Evolutionary conservation across 1,140 invertebrate genomes (phyloP), one percentile per base, ranked within the genome.

Genomic region (Telenomus remus): DNA sequence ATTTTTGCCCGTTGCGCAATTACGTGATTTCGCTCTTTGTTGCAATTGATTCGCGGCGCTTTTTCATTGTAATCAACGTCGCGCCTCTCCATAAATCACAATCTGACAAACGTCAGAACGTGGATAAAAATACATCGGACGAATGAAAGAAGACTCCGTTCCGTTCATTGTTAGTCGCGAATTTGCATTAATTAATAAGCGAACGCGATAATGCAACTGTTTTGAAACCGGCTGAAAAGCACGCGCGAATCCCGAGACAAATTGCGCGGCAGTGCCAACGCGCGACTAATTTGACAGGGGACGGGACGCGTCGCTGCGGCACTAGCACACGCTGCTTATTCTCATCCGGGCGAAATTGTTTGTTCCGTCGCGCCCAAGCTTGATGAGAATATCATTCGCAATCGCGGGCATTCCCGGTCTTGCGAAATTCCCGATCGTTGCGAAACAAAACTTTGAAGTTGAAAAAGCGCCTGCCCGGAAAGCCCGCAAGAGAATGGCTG

Each of bases 271-370:
- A 27, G 44, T 9, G 19, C 51, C 37, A 61, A 19, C 49, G 12
- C 42, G 47, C 42, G 53, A 65, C 54, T 73, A 73, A 73, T 73
- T 73, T 73, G 70, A 73, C 70, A 73, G 70, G 27, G 27, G 70
- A 72, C 55, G 49, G 35, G 56, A 15, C 48, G 50, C 50, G 55
- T 66, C 61, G 35, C 51, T n/a, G 50, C 19, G 19, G 19, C 2
- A 27, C 19, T 27, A 3, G 19, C 19, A 27, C 19, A 27, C 19
- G 19, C 19, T 27, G 19, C 19, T 27, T 27, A 27, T 27, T 27
- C 19, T 27, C 19, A 27, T 27, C 19, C 19, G 19, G 6, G 19
- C n/a, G 6, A 27, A 27, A 27, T 27, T 71, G 53, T 54, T 71
- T 47, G 51, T 47, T 57, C 50, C 13, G 44, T 19, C 35, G 7